Evolutionary conservation across 2,113 vertebrate genomes (phyloP).

Genomic region (Periophthalmodon schlosseri): DNA sequence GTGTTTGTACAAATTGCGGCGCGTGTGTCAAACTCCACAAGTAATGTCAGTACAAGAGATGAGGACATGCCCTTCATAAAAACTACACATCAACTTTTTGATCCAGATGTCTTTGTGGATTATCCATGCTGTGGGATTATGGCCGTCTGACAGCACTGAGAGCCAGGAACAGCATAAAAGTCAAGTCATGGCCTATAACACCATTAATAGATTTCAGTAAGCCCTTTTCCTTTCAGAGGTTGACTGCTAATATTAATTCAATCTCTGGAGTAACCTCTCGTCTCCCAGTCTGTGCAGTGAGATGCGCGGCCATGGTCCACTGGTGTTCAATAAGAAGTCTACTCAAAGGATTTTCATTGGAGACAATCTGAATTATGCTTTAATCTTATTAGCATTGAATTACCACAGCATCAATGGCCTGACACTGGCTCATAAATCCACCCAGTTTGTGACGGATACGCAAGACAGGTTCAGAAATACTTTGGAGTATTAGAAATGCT

Average conservation of each 20-base stretch:
- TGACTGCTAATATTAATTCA: slow-evolving; percentile 64
- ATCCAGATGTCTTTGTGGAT: slow-evolving; percentile 68
- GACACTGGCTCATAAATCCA: slow-evolving; percentile 22
- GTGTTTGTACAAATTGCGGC: neutral
- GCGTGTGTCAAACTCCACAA: slow-evolving; percentile 11
- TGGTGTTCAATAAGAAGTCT: slow-evolving; percentile 37
- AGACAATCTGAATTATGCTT: slow-evolving; percentile 57
- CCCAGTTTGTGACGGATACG: slow-evolving; percentile 31
- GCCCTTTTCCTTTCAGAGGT: slow-evolving; percentile 53
- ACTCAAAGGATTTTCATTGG: slow-evolving; percentile 39
- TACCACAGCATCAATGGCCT: slow-evolving; percentile 48
- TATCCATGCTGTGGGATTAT: slow-evolving; percentile 69
- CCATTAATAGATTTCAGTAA: slow-evolving; percentile 68
- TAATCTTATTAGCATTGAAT: slow-evolving; percentile 59
- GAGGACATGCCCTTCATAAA: slow-evolving; percentile 44
- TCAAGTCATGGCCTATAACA: slow-evolving; percentile 63
- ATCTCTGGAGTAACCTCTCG: slow-evolving; percentile 33
- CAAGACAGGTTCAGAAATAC: slow-evolving; percentile 31
- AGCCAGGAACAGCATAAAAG: slow-evolving; percentile 51
- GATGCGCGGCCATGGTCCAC: slow-evolving; percentile 38
- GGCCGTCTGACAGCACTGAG: slow-evolving; percentile 49
- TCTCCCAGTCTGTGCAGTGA: slow-evolving; percentile 25
- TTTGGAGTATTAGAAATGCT: slow-evolving; percentile 3
- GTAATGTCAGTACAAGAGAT: neutral
- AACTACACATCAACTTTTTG: slow-evolving; percentile 42